Percentiles rank a stretch among this genome's conserved stretches.
Conservation (phyloP, 1,140 invertebrate genomes). For the Brachionus plicatilis region DNA sequence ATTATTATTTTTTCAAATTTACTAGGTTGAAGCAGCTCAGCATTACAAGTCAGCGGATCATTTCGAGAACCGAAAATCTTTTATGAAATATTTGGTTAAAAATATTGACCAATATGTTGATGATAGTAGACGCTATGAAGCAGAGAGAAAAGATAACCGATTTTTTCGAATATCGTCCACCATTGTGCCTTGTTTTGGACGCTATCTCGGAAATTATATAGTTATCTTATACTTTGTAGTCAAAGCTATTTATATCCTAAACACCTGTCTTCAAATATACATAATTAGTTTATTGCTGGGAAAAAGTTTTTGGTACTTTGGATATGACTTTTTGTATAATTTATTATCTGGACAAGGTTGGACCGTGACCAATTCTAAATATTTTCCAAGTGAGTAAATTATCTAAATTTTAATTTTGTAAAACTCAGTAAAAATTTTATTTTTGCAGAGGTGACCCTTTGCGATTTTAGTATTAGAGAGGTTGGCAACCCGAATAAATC, state of each 20-base stretch:
- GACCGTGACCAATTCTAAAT: slow-evolving; percentile 37
- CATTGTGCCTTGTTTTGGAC: slow-evolving; percentile 45
- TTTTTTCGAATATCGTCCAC: slow-evolving; percentile 41
- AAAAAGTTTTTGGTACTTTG: slow-evolving; percentile 47
- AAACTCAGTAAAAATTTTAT: background rate
- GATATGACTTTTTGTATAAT: slow-evolving; percentile 22
- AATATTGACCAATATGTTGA: slow-evolving; percentile 40
- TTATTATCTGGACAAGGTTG: slow-evolving; percentile 1
- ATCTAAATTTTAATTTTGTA: background rate
- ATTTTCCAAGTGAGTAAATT: slow-evolving; percentile 27
- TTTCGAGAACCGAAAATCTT: slow-evolving; percentile 30
- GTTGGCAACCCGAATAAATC: slow-evolving; percentile 24
- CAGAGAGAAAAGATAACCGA: background rate
- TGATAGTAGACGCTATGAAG: slow-evolving; percentile 10
- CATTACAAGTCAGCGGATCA: slow-evolving; percentile 39
- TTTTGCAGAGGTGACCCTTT: slow-evolving; percentile 38
- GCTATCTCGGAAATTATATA: slow-evolving; percentile 57
- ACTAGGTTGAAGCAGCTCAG: slow-evolving; percentile 22
- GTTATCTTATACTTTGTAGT: slow-evolving; percentile 57
- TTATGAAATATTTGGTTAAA: slow-evolving; percentile 38
- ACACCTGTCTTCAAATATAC: slow-evolving; percentile 58
- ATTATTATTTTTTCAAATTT: background rate
- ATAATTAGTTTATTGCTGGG: slow-evolving; percentile 58
- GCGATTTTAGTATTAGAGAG: slow-evolving; percentile 36
- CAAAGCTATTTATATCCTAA: slow-evolving; percentile 58